Percentiles rank a stretch among this genome's conserved stretches.
These are phyloP conservation scores for Hestina assimilis DNA, from an alignment of 1,140 invertebrate genomes.

Conservation along the genomic window DNA sequence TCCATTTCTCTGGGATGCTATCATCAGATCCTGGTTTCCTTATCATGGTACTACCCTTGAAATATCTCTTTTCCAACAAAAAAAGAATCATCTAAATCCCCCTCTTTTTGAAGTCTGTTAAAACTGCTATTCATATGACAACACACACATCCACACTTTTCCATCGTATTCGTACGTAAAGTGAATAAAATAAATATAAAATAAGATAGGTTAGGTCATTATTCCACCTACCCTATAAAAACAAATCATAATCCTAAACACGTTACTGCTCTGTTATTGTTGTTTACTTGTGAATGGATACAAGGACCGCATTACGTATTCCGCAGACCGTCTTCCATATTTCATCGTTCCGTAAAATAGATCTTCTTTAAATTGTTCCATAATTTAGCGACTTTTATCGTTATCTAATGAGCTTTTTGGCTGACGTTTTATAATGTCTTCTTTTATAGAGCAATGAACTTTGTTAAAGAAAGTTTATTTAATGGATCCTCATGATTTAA, in stretches of 20 bases:
- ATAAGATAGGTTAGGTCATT: neutral
- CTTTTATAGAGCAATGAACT: too few species aligned
- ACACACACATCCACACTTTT: neutral
- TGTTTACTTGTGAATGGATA: slow-evolving; percentile 4
- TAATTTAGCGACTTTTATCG: neutral
- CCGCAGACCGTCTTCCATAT: neutral
- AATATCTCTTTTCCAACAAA: too few species aligned
- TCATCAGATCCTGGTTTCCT: too few species aligned
- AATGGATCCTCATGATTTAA: too few species aligned
- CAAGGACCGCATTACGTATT: slow-evolving; percentile 6
- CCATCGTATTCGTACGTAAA: too few species aligned
- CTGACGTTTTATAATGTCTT: too few species aligned
- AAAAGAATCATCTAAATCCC: too few species aligned
- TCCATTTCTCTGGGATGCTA: too few species aligned
- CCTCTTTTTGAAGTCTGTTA: too few species aligned
- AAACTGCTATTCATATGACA: neutral
- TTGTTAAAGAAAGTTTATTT: too few species aligned
- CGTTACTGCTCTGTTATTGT: slow-evolving; percentile 3
- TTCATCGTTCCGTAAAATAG: neutral
- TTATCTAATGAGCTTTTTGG: neutral
- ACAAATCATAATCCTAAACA: slow-evolving; percentile 9
- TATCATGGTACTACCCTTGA: too few species aligned
- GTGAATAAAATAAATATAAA: neutral
- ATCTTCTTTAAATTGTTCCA: neutral
- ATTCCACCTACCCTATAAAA: neutral